Conservation (phyloP, 2,113 vertebrate genomes). For the Prionailurus viverrinus region DNA sequence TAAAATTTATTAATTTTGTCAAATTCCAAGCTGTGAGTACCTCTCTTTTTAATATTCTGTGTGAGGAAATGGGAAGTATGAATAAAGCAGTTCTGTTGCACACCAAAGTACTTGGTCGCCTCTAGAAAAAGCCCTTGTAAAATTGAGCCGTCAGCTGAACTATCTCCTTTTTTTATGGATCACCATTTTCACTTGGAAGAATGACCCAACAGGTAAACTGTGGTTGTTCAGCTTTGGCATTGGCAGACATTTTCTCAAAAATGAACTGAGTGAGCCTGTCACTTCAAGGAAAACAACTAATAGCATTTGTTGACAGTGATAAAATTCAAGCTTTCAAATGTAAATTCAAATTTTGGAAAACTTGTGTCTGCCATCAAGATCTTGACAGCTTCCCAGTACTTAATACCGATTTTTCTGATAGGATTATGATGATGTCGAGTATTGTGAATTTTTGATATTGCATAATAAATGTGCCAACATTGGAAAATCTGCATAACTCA, state of each 20-base stretch:
- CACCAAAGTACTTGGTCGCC: background rate
- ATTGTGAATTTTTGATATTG: background rate
- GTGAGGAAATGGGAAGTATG: background rate
- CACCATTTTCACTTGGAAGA: background rate
- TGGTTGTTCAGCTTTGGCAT: background rate
- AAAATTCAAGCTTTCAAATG: background rate
- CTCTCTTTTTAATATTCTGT: background rate
- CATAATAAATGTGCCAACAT: background rate
- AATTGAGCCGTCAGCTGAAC: background rate
- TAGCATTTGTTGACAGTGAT: background rate
- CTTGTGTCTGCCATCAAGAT: background rate
- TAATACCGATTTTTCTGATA: background rate
- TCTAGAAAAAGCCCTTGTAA: background rate
- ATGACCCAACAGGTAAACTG: background rate
- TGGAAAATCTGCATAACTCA: conserved; percentile 7
- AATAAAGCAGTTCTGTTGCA: background rate
- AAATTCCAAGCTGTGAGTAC: background rate
- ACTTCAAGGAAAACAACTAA: background rate
- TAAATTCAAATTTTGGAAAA: conserved; percentile 21
- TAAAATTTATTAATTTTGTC: background rate
- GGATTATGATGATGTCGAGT: background rate
- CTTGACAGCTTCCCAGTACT: background rate
- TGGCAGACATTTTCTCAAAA: conserved; percentile 17
- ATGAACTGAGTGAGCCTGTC: background rate
- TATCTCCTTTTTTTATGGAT: background rate